Conservation (phyloP, 2,113 vertebrate species). For the Coryphaenoides rupestris region DNA sequence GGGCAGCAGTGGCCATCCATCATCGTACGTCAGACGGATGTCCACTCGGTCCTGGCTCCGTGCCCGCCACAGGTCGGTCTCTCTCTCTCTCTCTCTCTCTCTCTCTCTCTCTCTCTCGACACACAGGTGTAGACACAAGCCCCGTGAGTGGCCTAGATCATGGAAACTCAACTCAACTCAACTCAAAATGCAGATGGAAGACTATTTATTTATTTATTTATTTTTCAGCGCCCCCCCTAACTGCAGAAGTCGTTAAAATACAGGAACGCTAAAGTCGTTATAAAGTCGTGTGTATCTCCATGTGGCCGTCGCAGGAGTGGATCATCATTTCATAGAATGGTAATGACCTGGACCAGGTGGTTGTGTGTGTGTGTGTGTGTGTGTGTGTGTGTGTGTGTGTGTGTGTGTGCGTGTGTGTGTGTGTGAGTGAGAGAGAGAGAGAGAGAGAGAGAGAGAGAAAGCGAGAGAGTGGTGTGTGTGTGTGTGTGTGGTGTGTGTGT, state of each 20-base stretch:
- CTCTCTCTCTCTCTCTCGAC: too few relatives aligned
- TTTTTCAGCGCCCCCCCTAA: background rate
- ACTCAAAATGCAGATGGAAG: background rate
- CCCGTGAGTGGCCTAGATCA: constrained; percentile 18
- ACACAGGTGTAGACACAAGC: constrained; percentile 23
- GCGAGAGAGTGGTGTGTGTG: background rate
- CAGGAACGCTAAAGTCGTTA: too few relatives aligned
- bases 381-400: too few relatives aligned
- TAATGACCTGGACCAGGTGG: too few relatives aligned
- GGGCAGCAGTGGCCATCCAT: constrained; percentile 37
- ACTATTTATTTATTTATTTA: background rate
- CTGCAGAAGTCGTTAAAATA: too few relatives aligned
- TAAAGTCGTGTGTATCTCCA: too few relatives aligned
- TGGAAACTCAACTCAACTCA: too few relatives aligned
- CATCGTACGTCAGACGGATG: constrained; percentile 34
- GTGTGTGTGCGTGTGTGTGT: background rate
- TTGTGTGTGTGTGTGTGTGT: too few relatives aligned
- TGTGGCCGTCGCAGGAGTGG: too few relatives aligned
- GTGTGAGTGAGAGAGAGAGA: background rate
- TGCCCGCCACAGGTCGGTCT: constrained; percentile 35
- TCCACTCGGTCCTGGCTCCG: constrained; percentile 21
- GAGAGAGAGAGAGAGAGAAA: background rate
- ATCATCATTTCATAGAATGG: too few relatives aligned
- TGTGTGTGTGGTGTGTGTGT: too few relatives aligned
- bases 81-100: too few relatives aligned